Evolutionary conservation across 2,888 invertebrate genomes (phyloP).

Genomic region (Trimorus sp.): DNA sequence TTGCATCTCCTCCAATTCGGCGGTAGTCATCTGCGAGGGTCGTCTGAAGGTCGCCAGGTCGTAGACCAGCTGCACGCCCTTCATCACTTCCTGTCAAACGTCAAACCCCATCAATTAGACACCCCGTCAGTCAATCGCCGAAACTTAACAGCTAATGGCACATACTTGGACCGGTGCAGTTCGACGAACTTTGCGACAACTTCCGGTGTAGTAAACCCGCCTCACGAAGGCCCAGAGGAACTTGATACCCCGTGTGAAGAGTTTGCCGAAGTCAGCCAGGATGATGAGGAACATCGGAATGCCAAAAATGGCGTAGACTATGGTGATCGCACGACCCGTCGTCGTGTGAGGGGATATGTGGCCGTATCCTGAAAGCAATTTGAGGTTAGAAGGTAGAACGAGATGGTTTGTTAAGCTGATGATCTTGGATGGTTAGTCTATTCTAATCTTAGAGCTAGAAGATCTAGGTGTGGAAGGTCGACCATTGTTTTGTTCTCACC

Average conservation of each 20-base stretch:
- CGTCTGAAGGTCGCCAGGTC: constrained; percentile 89
- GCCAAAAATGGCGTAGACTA: constrained; percentile 96
- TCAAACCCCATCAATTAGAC: neutral
- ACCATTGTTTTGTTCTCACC: constrained; percentile 84
- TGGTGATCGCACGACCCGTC: constrained; percentile 92
- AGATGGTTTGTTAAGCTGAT: too few relatives aligned
- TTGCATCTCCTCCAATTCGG: constrained; percentile 83
- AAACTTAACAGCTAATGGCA: neutral
- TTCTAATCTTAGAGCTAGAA: neutral
- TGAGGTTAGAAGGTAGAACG: too few relatives aligned
- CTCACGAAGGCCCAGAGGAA: constrained; percentile 94
- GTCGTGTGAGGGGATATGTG: constrained; percentile 96
- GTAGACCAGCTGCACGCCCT: constrained; percentile 91
- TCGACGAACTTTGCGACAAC: constrained; percentile 89
- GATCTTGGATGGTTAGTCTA: too few relatives aligned
- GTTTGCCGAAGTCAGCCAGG: constrained; percentile 96
- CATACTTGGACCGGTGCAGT: constrained; percentile 88
- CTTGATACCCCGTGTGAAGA: constrained; percentile 93
- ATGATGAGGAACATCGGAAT: constrained; percentile 98
- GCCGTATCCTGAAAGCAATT: constrained; percentile 92
- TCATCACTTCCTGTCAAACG: constrained; percentile 88
- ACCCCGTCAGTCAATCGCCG: neutral
- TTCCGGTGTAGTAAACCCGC: constrained; percentile 92
- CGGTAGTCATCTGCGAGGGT: constrained; percentile 86
- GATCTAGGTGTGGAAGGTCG: neutral